Evolutionary conservation across 2,113 vertebrate species (phyloP).

Genomic region (Nansenia antarctica): DNA sequence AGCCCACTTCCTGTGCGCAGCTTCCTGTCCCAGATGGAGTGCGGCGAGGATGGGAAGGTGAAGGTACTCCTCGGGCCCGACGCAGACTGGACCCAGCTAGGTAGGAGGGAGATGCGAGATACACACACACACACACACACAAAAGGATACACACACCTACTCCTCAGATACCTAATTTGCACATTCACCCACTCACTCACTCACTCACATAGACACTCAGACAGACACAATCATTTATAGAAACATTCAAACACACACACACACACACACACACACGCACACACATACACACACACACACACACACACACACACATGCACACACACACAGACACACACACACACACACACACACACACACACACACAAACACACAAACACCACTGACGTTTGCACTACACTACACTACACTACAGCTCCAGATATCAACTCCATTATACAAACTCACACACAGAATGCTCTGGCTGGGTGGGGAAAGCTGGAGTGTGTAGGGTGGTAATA

Average conservation of each 20-base stretch:
- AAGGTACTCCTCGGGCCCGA: slow-evolving; percentile 65
- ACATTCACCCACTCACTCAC: too few species aligned
- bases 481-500: slow-evolving; percentile 4
- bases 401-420: not conserved
- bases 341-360: not conserved
- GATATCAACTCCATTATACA: not conserved
- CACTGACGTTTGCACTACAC: not conserved
- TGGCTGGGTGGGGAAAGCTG: not conserved
- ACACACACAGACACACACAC: not conserved
- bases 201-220: too few species aligned
- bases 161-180: too few species aligned
- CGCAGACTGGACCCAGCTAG: slow-evolving; percentile 70
- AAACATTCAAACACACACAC: too few species aligned
- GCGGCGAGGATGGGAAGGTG: slow-evolving; percentile 70
- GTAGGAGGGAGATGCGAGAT: slow-evolving; percentile 36
- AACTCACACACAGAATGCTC: not conserved
- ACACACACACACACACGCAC: not conserved
- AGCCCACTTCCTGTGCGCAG: slow-evolving; percentile 72
- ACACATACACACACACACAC: not conserved
- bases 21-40: slow-evolving; percentile 89
- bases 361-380: not conserved
- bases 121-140: not conserved
- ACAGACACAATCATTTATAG: not conserved
- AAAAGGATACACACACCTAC: too few species aligned
- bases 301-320: not conserved